Conservation (phyloP, 2,797 vertebrate species). For the Chelon auratus region DNA sequence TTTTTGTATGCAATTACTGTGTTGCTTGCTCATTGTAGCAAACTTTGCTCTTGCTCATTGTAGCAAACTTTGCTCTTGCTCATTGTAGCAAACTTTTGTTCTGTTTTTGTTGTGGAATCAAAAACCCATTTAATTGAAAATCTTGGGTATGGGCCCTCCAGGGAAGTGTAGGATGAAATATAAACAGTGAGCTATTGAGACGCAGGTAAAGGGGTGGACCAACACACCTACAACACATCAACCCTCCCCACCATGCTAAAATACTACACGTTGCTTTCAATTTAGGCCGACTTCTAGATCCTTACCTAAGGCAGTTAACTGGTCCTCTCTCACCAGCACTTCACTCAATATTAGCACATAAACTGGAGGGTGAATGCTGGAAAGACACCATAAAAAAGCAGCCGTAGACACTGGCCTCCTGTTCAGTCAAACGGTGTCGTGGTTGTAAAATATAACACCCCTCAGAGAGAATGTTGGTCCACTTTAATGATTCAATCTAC, state of each 20-base stretch:
- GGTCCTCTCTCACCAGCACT: constrained; percentile 34
- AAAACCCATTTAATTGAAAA: no score
- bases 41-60: no score
- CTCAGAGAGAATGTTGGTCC: constrained; percentile 66
- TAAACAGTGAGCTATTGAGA: no score
- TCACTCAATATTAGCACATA: constrained; percentile 75
- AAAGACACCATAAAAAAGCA: constrained; percentile 79
- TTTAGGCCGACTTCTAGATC: constrained; percentile 30
- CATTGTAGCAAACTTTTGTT: no score
- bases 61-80: no score
- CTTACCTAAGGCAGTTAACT: constrained; percentile 62
- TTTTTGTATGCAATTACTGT: no score
- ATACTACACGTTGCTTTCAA: constrained; percentile 7
- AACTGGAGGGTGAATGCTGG: constrained; percentile 79
- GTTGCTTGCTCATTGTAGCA: no score
- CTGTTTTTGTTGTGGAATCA: no score
- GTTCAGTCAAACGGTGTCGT: constrained; percentile 77
- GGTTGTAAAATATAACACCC: constrained; percentile 73
- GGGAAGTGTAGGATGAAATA: no score
- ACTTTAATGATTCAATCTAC: constrained; percentile 73
- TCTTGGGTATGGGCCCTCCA: no score
- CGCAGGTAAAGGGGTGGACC: no score
- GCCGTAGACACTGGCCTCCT: constrained; percentile 72
- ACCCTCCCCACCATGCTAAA: background rate
- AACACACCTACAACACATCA: no score